Base-by-base conservation (phyloP, 2,113 vertebrate genomes). In the Daphoenositta chrysoptera region DNA sequence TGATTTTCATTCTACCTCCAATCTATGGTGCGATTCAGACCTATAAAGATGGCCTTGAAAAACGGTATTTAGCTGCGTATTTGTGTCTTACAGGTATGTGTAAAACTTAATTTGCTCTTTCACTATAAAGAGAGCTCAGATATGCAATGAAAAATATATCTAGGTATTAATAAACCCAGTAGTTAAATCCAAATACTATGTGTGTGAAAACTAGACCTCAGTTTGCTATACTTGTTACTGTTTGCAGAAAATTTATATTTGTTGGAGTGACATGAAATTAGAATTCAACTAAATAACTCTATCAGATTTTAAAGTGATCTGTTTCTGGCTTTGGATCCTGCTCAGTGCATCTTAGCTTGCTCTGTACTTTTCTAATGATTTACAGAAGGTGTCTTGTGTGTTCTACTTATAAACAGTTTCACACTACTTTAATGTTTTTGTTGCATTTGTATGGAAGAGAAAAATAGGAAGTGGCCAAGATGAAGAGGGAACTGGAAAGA, bases 1-100 rank as follows among this genome's bases (percentile, higher is more conserved):
- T 99, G 98, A 99, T 99, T 94, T 99, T 99, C 99, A 99, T 99
- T 96, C 97, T 99, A 94, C 99, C 99, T 98, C 99, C 99, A 60
- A 96, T 99, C 81, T 99, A 98, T 78, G 99, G 99, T 92, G 99
- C 99, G 87, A 97, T 99, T 92, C 99, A 99, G 96, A 99, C 99
- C 26, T 97, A 97, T 90, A 98, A 96, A 92, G 98, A 99, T 39
- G 98, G 99, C 93, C 98, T 99, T 42, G 99, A 99, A 96, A 98
- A 98, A 70, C 98, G 99, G 10, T 99, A 99, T 91, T 92, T 98
- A 96, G 99, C 98, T 96, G 98, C 99, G 20, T 99, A 99, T 97
- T 97, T 99, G 44, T 99, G 99, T 94, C 98, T 99, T 27, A 98
- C 98, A 98, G 99, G 99, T 99, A 96, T 60, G 98, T 98, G 48